Conservation (phyloP, 2,113 vertebrate species). For the Oryzias woworae region DNA sequence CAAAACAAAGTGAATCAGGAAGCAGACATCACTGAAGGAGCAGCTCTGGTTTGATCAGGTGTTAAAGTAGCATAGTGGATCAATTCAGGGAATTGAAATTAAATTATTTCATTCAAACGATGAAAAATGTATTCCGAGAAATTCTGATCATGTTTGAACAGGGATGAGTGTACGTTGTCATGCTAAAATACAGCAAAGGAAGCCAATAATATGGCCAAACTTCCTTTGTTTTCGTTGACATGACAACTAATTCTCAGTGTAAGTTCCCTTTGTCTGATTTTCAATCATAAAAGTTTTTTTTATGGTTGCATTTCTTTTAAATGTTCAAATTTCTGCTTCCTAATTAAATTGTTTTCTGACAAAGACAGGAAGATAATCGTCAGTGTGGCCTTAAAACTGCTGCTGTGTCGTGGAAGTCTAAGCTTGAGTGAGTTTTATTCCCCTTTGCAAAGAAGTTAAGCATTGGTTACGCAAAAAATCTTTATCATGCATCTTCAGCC, state of each 20-base stretch:
- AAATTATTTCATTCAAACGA: background rate
- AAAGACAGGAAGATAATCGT: background rate
- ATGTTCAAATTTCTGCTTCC: background rate
- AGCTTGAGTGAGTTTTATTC: background rate
- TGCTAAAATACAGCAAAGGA: too few relatives aligned
- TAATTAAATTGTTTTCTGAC: background rate
- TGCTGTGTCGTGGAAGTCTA: background rate
- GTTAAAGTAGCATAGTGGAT: background rate
- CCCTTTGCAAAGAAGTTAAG: background rate
- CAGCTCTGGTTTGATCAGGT: background rate
- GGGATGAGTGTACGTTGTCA: too few relatives aligned
- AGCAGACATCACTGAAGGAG: background rate
- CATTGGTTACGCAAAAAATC: slow-evolving; percentile 24
- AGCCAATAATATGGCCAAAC: too few relatives aligned
- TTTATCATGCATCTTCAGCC: background rate
- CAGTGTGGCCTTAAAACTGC: slow-evolving; percentile 15
- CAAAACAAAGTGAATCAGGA: background rate
- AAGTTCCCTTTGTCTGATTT: too few relatives aligned
- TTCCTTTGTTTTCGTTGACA: too few relatives aligned
- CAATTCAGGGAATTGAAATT: background rate
- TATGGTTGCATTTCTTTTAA: too few relatives aligned
- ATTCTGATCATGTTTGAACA: slow-evolving; percentile 2
- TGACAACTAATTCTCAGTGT: too few relatives aligned
- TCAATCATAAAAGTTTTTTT: too few relatives aligned
- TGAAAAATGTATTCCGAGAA: background rate